These are phyloP conservation scores for Argya squamiceps DNA, from an alignment of 2,797 vertebrate genomes.

Conservation along the genomic window DNA sequence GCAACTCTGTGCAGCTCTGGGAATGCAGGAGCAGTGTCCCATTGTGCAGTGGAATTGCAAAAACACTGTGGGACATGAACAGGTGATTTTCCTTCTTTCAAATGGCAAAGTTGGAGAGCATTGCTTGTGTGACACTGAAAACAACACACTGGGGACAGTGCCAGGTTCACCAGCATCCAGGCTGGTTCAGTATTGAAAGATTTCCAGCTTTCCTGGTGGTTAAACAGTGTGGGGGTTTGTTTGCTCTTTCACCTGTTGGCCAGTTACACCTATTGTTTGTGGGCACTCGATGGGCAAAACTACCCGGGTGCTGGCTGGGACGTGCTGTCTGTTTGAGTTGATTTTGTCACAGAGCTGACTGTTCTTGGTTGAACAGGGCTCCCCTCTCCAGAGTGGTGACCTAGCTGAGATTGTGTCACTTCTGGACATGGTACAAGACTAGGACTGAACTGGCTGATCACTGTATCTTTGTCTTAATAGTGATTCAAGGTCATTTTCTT, in stretches of 20 bases:
- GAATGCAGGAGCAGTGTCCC: neutral
- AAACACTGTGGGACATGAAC: neutral
- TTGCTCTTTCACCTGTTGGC: slow-evolving; percentile 17
- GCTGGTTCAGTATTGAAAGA: neutral
- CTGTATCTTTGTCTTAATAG: neutral
- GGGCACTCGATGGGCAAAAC: slow-evolving; percentile 3
- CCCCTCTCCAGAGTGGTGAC: neutral
- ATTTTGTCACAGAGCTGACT: slow-evolving; percentile 12
- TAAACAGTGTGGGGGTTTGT: neutral
- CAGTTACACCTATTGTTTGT: neutral
- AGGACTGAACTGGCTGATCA: neutral
- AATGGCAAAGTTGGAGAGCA: fast-evolving
- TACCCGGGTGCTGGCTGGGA: neutral
- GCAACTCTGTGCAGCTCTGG: neutral
- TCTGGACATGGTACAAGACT: neutral
- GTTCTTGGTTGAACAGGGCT: neutral
- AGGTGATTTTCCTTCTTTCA: neutral
- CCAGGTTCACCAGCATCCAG: neutral
- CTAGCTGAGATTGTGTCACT: neutral
- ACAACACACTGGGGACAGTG: neutral
- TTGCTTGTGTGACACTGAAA: neutral
- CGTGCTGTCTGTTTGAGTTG: neutral
- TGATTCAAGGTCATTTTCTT: neutral
- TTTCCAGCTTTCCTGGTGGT: neutral
- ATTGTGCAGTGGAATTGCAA: neutral